Base-by-base conservation (phyloP, 2,797 vertebrate genomes). In the Spea hammondii region DNA sequence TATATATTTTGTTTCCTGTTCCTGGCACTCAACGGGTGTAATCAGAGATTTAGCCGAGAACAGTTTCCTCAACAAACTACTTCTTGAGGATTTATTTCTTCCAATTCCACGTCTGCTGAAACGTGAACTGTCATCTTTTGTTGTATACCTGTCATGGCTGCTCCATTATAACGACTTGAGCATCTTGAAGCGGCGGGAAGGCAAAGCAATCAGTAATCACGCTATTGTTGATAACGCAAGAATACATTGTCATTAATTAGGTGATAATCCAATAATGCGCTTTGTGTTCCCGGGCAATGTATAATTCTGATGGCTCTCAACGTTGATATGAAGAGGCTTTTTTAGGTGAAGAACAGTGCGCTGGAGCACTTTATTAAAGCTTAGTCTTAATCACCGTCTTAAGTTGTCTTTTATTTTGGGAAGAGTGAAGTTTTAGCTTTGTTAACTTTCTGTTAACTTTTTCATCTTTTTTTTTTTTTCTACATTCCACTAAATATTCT, bases 231-330 rank as follows among this genome's bases (percentile, higher is more conserved):
- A 75, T 51, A 86, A 81, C 50, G 82, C 79, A 82, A 70, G 65
- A 86, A 13, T 66, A 82, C 51, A 65, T 76, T 78, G 81, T 13
- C 59, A 77, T 84, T 85, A 77, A 84, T 83, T 85, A 82, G 44
- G 83, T 84, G 64, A 79, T 84, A 73, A 80, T 83, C 74, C 70
- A 80, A 66, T 83, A 79, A 17, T 4, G 70, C 71, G 67, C 51
- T 85, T 76, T 75, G 70, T 82, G 50, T 76, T 67, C 65, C 4
- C 78, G 50, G 51, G 69, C 50, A 67, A 14, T 79, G 60, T 83
- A 10, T 71, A 0, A 51, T 73, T 84, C 66, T 72, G 17, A 79
- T 2, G 69, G 12, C 79, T 84, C 44, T 0, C 50, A 60, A 0
- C 6, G 2, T 1, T 83, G 76, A 77, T 70, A 60, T 6, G 5